Evolutionary conservation across 2,113 vertebrate species (phyloP).

Genomic region (Lamprologus speciosus): DNA sequence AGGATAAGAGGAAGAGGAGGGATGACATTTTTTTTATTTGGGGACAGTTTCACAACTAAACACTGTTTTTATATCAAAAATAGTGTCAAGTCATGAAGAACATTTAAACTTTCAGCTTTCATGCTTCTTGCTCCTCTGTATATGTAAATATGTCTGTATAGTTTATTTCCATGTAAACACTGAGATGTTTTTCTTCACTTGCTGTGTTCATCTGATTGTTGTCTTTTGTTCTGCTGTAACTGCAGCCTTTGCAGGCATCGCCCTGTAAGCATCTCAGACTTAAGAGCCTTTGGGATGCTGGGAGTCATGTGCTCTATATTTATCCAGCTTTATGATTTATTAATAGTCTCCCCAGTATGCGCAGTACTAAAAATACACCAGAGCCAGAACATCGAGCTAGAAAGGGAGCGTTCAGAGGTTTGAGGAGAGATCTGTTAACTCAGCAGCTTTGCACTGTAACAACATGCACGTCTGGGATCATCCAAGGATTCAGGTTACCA

Average conservation of each 20-base stretch:
- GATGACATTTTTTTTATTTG: too few relatives aligned
- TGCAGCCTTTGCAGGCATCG: neutral
- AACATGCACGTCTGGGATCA: constrained; percentile 27
- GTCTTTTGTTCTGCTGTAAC: neutral
- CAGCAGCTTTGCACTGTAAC: constrained; percentile 38
- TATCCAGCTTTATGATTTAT: constrained; percentile 66
- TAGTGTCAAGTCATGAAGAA: neutral
- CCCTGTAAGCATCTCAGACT: constrained; percentile 7
- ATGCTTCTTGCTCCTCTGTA: neutral
- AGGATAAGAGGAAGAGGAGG: too few relatives aligned
- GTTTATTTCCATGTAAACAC: neutral
- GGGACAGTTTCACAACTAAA: neutral
- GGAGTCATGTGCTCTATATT: constrained; percentile 55
- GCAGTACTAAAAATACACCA: constrained; percentile 64
- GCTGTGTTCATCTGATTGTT: neutral
- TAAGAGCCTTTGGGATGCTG: constrained; percentile 19
- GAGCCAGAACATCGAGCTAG: constrained; percentile 19
- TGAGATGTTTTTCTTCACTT: neutral
- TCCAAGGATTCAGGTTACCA: constrained; percentile 43
- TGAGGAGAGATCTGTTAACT: constrained; percentile 21
- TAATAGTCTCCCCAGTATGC: constrained; percentile 62
- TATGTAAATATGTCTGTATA: neutral
- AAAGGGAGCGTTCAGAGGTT: neutral
- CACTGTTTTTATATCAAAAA: neutral
- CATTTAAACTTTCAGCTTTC: neutral